Evolutionary conservation across 2,888 invertebrate genomes (phyloP), one percentile per base, ranked within the genome.

Genomic region (Platycnemis pennipes): DNA sequence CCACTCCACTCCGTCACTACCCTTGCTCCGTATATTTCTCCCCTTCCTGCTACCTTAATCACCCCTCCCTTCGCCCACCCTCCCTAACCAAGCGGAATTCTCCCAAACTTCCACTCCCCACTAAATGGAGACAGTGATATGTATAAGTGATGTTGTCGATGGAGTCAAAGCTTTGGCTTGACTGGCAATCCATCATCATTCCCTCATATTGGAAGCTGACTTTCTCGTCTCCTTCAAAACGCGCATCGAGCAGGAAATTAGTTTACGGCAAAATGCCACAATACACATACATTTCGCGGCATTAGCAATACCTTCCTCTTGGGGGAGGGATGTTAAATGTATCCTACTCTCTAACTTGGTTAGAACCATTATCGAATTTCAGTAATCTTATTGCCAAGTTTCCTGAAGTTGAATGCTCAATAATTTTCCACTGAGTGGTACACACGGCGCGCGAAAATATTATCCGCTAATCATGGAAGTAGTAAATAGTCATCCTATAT

Each of bases 131-230:
- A 63, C 63, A n/a, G 63, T 4, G 63, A 63, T 63, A 63, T 63
- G 63, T 63, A 63, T 63, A 26, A 63, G 63, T 63, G 63, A 22
- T 63, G 22, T 63, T 26, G 63, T 63, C 63, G 63, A 63, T 63
- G n/a, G 63, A 22, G 63, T 8, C 26, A n/a, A 8, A 63, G 63
- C 5, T 63, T 63, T 63, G 1, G 26, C n/a, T 63, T 26, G n/a
- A 63, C 63, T 63, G 26, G 63, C 63, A 63, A 63, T 63, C 63
- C 63, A 63, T 63, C 63, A n/a, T 63, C 63, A 63, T 63, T n/a
- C 63, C 26, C 63, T 8, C n/a, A 37, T 31, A 77, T 77, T 77
- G 11, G 31, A 8, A 77, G 37, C 31, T 1, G 11, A 0, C 13
- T 11, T 63, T 8, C 63, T 3, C 77, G 2, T 77, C 77, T 3